Evolutionary conservation across 2,113 vertebrate species (phyloP), one percentile per base, ranked within the genome.

Genomic region (Trematocara unimaculatum): DNA sequence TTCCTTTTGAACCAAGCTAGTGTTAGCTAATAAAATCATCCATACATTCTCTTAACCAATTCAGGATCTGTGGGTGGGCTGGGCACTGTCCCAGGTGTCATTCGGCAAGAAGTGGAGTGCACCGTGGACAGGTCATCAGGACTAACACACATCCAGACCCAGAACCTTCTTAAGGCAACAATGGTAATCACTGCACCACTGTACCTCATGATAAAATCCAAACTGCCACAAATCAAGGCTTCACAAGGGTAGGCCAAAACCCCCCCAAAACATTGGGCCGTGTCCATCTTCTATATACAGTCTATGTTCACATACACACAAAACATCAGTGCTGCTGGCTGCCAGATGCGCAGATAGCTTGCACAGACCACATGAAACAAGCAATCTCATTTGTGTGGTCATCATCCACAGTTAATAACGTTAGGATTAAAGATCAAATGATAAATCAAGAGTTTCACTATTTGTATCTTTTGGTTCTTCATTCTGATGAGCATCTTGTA

Each of bases 71-170:
- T 5, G 33, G 1, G 62, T 67, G 62, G 35, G 35, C 35, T 23
- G 35, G 62, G 18, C 35, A 35, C 2, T 2, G 18, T 67, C 33
- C 2, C 67, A 72, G 38, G 20, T 42, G 20, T 70, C 64, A 23
- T 70, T 70, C 1, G 12, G 12, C 38, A 15, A 42, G 64, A 70
- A 6, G n/a, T 70, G 38, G 13, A 42, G 38, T 26, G 5, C 2
- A 4, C 13, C 5, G 0, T 72, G 67, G 67, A 70, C 0, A 45
- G 38, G 8, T 42, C 5, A 70, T 0, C 64, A 42, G 35, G 64
- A 23, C 64, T 70, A 23, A 42, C 12, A 70, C n/a, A 23, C 13
- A 23, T 70, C 38, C n/a, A 42, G 38, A 70, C 20, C 38, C 64
- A 4, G 38, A 42, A 26, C 0, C 20, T 72, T 72, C 13, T 0